Evolutionary conservation across 2,113 vertebrate genomes (phyloP).

Genomic region (Laterallus jamaicensis): DNA sequence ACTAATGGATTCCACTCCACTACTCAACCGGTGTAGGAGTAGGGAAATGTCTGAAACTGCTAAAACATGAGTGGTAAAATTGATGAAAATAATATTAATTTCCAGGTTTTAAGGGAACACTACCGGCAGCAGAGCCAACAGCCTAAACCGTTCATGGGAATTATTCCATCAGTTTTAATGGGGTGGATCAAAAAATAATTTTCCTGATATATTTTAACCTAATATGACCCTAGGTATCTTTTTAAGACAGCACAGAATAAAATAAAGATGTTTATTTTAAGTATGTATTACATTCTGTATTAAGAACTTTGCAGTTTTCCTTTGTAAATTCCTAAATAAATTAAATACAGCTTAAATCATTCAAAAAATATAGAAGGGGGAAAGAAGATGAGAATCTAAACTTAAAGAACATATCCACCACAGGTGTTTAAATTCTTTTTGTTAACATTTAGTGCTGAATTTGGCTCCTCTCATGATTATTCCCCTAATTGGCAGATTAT

Average conservation of each 20-base stretch:
- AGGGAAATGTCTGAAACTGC: not conserved
- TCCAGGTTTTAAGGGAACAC: not conserved
- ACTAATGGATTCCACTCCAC: not conserved
- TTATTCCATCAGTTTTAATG: not conserved
- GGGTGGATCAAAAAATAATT: not conserved
- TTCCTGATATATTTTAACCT: not conserved
- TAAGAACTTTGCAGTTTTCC: not conserved
- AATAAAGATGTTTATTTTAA: not conserved
- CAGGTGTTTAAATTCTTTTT: not conserved
- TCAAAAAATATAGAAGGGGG: not conserved
- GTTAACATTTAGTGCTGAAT: not conserved
- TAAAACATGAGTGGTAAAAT: not conserved
- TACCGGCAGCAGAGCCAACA: not conserved
- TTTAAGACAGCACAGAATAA: not conserved
- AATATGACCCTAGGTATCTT: not conserved
- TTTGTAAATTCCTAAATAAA: not conserved
- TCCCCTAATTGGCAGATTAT: not conserved
- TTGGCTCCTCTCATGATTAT: not conserved
- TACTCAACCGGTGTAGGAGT: not conserved
- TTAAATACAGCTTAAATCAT: not conserved
- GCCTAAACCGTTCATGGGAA: not conserved
- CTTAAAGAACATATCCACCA: not conserved
- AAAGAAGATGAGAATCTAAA: not conserved
- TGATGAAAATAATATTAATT: not conserved
- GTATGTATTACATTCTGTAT: not conserved